Base-by-base conservation (phyloP, 2,797 vertebrate species). In the Oryzias dopingdopingensis region DNA sequence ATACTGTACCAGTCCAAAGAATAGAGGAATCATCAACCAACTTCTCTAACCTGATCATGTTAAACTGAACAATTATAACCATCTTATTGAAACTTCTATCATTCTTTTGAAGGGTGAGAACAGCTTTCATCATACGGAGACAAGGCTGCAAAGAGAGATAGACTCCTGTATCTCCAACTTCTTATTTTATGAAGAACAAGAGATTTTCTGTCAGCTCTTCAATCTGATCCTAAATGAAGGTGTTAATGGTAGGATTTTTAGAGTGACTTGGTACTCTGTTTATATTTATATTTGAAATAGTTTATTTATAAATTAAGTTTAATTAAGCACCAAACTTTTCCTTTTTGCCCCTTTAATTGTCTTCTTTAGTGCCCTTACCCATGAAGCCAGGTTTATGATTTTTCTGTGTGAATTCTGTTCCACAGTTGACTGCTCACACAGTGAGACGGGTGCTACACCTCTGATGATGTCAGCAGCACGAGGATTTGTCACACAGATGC, bases 371-470 rank as follows among this genome's bases (percentile, higher is more conserved):
- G 29, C 7, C 8, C 10, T 12, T 37, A 3, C 10, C 32, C 32
- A 3, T 37, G 32, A 12, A 37, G 10, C 10, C 2, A 37, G 10
- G 32, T 37, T 37, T 3, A 37, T 37, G 14, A 5, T 22, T 32
- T 7, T 2, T 63, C 4, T 24, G 61, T 29, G 17, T 50, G 17
- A 50, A 2, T 60, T 56, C 20, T 44, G 63, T 23, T 32, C 0
- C 17, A 4, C 65, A 98, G 96, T 98, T 86, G 95, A 99, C 83
- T 96, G 96, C 65, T 91, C 87, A 37, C 97, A 99, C 86, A 97
- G 94, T 60, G 93, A 95, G 76, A 96, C 94, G 1, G 94, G 94
- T 4, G 91, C 78, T 0, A 95, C 96, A 2, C 77, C 95, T n/a
- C 83, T 98, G 77, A 99, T 98, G 96, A 91, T 93, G 68, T 92